phyloP scores from a whole-genome alignment of 2,888 invertebrate genomes.

The Alloplasta piceator region DNA sequence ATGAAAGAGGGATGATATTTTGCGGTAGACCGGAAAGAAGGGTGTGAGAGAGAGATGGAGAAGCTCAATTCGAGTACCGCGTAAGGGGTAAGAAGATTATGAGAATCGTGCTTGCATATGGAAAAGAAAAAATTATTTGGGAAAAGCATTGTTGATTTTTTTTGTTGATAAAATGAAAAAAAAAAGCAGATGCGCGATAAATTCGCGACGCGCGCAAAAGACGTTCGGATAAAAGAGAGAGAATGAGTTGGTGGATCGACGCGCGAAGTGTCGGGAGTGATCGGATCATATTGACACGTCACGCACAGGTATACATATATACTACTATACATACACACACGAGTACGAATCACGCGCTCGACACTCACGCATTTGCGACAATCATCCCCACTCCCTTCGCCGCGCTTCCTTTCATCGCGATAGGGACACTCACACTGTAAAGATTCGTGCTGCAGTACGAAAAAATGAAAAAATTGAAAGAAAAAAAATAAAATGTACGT shows the following conservation, averaged over 20 bases:
- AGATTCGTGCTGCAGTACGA: neutral
- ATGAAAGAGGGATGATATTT: constrained; percentile 33
- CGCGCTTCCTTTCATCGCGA: neutral
- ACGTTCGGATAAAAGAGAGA: no score
- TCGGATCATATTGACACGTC: constrained; percentile 80
- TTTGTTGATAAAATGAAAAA: no score
- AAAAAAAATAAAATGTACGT: constrained; percentile 66
- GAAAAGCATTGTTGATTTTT: no score
- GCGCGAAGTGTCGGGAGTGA: constrained; percentile 67
- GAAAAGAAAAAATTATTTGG: no score
- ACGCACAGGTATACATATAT: constrained; percentile 71
- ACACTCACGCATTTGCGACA: constrained; percentile 24
- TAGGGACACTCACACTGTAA: neutral
- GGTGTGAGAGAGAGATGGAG: constrained; percentile 51
- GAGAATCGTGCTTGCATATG: constrained; percentile 48
- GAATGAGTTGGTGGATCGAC: constrained; percentile 14
- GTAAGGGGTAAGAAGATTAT: constrained; percentile 65
- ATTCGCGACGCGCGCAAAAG: no score
- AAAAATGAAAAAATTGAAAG: neutral
- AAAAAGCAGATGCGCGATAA: no score
- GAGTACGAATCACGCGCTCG: constrained; percentile 60
- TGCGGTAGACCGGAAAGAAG: constrained; percentile 12
- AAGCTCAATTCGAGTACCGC: constrained; percentile 59
- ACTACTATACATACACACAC: constrained; percentile 47
- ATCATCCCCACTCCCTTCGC: constrained; percentile 13